Evolutionary conservation across 2,888 invertebrate genomes (phyloP), one percentile per base, ranked within the genome.

Genomic region (Unio delphinus): DNA sequence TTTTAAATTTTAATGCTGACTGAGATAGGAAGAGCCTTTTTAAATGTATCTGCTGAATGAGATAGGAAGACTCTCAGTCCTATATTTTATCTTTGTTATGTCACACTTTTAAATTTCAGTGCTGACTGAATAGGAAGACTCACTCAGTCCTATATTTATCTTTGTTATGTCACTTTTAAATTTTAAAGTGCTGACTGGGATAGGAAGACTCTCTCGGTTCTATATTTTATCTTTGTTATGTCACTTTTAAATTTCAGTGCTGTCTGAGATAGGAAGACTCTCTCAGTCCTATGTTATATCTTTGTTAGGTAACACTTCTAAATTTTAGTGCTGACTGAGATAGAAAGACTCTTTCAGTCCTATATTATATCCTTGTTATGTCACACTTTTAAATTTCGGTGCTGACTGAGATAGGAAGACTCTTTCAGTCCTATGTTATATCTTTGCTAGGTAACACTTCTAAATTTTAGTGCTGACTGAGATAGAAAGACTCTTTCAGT

Each of bases 111-210:
- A 62, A 63, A 30, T 30, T 30, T 69, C 87, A 96, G 96, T 96
- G 90, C 89, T 96, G 26, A 91, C 92, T 54, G 96, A 97, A 91
- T 96, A 74, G 97, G 96, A 0, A 93, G 94, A 78, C 93, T 95
- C 55, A 93, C 95, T 4, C 93, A 93, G 88, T 94, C 94, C 68
- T 97, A 93, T 86, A 95, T 45, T 20, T 57, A 5, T 61, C 6
- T 60, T 20, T 23, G 56, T n/a, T 45, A 23, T 64, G n/a, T 45
- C 54, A 60, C 57, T 70, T 64, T 65, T 63, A 62, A 63, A 34
- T 34, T 6, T 69, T 86, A 96, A 23, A 23, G 96, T 96, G 90
- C 89, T 96, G 26, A 91, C 92, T 54, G 96, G 97, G 91, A 91
- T 96, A 74, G 97, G 96, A 0, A 93, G 94, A 78, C 93, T 95